These are phyloP conservation scores for Schrankia costaestrigalis DNA, from an alignment of 2,888 invertebrate species.

Conservation along the genomic window DNA sequence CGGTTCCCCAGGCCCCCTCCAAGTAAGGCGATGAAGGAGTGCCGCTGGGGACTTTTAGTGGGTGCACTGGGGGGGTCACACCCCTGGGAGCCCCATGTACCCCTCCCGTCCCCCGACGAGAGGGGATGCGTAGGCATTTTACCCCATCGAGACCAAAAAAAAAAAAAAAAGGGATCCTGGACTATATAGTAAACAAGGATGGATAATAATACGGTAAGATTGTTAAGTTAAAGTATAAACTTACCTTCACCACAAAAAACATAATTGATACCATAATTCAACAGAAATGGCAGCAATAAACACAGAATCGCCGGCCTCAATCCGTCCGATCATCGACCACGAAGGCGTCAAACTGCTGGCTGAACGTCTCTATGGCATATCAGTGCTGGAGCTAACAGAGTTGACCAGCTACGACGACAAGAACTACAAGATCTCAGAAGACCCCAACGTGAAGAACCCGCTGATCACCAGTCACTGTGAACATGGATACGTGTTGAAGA, in stretches of 20 bases:
- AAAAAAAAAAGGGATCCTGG: too few species aligned
- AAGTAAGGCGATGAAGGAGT: too few species aligned
- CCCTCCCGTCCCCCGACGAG: too few species aligned
- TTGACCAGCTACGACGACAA: constrained; percentile 90
- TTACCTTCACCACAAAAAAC: background rate
- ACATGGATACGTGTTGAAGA: constrained; percentile 89
- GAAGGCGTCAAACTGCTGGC: constrained; percentile 77
- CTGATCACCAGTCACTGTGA: constrained; percentile 76
- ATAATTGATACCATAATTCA: background rate
- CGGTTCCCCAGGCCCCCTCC: too few species aligned
- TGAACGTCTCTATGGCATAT: constrained; percentile 82
- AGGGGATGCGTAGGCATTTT: too few species aligned
- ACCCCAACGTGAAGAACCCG: constrained; percentile 81
- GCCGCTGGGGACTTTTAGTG: too few species aligned
- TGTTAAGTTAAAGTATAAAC: too few species aligned
- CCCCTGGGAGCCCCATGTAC: too few species aligned
- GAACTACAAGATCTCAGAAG: constrained; percentile 85
- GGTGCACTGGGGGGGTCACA: too few species aligned
- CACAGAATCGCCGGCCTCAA: constrained; percentile 78
- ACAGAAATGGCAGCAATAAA: constrained; percentile 44
- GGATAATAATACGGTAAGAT: too few species aligned
- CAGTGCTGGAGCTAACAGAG: constrained; percentile 78
- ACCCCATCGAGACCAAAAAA: too few species aligned
- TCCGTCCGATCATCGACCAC: constrained; percentile 78
- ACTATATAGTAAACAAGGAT: too few species aligned